Evolutionary conservation across 2,797 vertebrate species (phyloP).

Genomic region (Lacerta agilis): DNA sequence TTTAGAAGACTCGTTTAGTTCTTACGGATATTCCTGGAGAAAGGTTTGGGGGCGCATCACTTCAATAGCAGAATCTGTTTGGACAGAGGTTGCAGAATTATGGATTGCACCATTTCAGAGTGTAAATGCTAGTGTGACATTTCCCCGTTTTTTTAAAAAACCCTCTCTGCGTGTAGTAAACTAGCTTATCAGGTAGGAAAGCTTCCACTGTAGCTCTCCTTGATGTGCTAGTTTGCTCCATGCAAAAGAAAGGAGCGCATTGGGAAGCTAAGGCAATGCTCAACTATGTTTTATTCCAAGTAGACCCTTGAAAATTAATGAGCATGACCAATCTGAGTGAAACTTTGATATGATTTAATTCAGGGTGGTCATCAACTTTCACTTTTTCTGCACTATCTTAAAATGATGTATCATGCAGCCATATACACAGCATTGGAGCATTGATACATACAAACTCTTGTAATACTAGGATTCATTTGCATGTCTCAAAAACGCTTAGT

Average conservation of each 20-base stretch:
- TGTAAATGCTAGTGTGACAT: background rate
- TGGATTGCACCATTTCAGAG: background rate
- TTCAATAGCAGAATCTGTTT: background rate
- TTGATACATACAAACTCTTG: background rate
- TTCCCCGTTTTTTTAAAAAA: background rate
- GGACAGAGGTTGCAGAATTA: background rate
- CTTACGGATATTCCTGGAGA: background rate
- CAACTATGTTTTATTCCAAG: no score
- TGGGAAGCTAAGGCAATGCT: no score
- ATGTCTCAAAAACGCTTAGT: background rate
- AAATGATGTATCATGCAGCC: background rate
- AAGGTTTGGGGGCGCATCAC: background rate
- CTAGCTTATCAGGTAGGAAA: background rate
- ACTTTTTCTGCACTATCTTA: background rate
- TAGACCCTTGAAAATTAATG: no score
- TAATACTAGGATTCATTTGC: background rate
- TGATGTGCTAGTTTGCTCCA: background rate
- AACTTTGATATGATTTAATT: no score
- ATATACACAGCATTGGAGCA: background rate
- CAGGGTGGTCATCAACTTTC: no score
- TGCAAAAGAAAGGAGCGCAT: background rate
- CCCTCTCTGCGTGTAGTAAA: background rate
- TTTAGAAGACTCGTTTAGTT: background rate
- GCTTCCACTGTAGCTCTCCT: background rate
- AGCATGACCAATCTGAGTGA: no score